phyloP scores from a whole-genome alignment of 2,888 invertebrate genomes.

The Melanostoma mellinum region DNA sequence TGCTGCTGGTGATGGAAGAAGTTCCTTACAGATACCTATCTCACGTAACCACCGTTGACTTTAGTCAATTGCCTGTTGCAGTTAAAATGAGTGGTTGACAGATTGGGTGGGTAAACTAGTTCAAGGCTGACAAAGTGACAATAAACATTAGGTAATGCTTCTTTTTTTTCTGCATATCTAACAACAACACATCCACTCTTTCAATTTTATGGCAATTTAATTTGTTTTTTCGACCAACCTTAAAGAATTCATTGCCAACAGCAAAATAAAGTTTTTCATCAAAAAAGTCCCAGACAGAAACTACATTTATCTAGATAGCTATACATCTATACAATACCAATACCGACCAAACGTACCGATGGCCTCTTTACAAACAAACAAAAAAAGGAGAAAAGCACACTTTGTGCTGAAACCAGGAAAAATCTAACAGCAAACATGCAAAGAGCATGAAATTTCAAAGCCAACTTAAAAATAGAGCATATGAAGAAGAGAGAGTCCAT shows the following conservation, averaged over 20 bases:
- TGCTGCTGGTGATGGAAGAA: no score
- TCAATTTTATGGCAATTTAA: conserved; percentile 40
- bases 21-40: no score
- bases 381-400: conserved; percentile 28
- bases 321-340: neutral
- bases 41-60: no score
- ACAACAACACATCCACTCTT: neutral
- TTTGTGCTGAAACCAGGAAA: conserved; percentile 67
- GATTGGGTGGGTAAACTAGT: no score
- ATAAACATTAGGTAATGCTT: neutral
- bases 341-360: neutral
- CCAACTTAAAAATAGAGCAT: conserved; percentile 61
- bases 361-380: conserved; percentile 1
- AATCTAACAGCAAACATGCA: conserved; percentile 68
- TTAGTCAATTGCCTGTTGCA: no score
- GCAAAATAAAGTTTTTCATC: conserved; percentile 46
- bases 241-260: conserved; percentile 28
- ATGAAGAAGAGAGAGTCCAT: conserved; percentile 11
- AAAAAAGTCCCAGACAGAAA: conserved; percentile 42
- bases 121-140: neutral
- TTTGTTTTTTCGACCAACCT: conserved; percentile 39
- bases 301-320: no score
- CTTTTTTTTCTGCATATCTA: neutral
- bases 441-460: conserved; percentile 67
- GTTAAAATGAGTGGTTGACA: no score